These are phyloP conservation scores for Myrmecophaga tridactyla DNA, from an alignment of 2,113 vertebrate genomes.

Conservation along the genomic window DNA sequence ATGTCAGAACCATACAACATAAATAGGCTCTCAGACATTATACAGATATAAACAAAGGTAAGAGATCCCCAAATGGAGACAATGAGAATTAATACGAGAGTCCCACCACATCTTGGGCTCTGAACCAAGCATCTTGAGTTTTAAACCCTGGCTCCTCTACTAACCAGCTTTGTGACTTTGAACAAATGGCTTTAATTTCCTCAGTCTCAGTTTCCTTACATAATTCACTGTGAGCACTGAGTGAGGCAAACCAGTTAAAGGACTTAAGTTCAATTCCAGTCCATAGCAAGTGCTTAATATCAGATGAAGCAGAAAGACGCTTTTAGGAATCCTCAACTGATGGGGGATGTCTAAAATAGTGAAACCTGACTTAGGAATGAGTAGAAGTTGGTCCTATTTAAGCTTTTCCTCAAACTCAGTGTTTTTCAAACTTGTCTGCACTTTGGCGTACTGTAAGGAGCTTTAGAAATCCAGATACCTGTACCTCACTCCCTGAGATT, in stretches of 20 bases:
- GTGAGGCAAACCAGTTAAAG: not conserved
- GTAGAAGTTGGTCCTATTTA: fast-evolving
- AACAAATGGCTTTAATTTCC: not conserved
- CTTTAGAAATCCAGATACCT: not conserved
- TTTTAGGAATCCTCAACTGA: not conserved
- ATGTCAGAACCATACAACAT: not conserved
- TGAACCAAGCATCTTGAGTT: not conserved
- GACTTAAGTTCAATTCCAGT: not conserved
- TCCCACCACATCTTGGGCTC: not conserved
- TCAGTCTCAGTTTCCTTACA: not conserved
- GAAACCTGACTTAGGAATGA: not conserved
- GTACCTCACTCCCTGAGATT: not conserved
- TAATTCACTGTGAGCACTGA: not conserved
- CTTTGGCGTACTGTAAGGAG: not conserved
- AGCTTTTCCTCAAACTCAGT: not conserved
- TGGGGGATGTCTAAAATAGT: no score
- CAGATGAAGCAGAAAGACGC: not conserved
- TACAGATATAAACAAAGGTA: not conserved
- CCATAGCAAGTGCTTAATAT: not conserved
- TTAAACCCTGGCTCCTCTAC: not conserved
- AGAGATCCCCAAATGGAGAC: not conserved
- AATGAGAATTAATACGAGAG: not conserved
- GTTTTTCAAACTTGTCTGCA: not conserved
- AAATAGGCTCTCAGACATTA: not conserved
- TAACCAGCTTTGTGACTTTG: not conserved